Evolutionary conservation across 1,140 invertebrate genomes (phyloP).

Genomic region (Lepidurus packardi): DNA sequence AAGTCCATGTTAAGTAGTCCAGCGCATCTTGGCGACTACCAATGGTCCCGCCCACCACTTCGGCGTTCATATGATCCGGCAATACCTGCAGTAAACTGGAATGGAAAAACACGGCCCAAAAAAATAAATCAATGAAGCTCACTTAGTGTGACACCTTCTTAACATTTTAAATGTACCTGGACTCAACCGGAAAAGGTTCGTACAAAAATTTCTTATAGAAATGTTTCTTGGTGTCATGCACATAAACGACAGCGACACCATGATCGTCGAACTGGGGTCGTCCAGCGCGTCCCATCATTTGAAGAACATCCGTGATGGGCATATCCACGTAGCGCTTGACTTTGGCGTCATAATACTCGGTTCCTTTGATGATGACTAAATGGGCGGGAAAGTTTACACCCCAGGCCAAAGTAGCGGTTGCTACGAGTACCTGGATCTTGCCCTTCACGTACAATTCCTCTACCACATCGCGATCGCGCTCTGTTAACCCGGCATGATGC

Average conservation of each 20-base stretch:
- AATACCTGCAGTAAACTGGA: slow-evolving; percentile 75
- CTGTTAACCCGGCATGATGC: slow-evolving; percentile 93
- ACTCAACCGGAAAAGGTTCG: slow-evolving; percentile 98
- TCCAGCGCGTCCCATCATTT: slow-evolving; percentile 99
- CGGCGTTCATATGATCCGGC: slow-evolving; percentile 96
- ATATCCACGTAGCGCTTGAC: slow-evolving; percentile 95
- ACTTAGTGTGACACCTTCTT: slow-evolving; percentile 28
- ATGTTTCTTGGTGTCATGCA: slow-evolving; percentile 97
- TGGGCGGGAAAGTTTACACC: slow-evolving; percentile 98
- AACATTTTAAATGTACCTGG: slow-evolving; percentile 47
- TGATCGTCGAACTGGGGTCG: slow-evolving; percentile 92
- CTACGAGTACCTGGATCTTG: slow-evolving; percentile 94
- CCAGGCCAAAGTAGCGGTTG: slow-evolving; percentile 96
- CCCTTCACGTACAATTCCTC: slow-evolving; percentile 95
- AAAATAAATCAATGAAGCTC: slow-evolving; percentile 35
- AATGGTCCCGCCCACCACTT: slow-evolving; percentile 82
- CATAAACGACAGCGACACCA: slow-evolving; percentile 88
- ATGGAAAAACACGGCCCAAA: neutral
- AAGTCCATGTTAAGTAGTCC: slow-evolving; percentile 98
- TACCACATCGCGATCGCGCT: slow-evolving; percentile 80
- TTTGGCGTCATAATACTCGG: slow-evolving; percentile 98
- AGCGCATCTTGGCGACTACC: slow-evolving; percentile 86
- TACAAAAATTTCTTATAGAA: slow-evolving; percentile 99
- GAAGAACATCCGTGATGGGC: slow-evolving; percentile 96
- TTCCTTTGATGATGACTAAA: slow-evolving; percentile 77